These are phyloP conservation scores for Glaucopsyche alexis DNA, from an alignment of 2,888 invertebrate species.

Conservation along the genomic window DNA sequence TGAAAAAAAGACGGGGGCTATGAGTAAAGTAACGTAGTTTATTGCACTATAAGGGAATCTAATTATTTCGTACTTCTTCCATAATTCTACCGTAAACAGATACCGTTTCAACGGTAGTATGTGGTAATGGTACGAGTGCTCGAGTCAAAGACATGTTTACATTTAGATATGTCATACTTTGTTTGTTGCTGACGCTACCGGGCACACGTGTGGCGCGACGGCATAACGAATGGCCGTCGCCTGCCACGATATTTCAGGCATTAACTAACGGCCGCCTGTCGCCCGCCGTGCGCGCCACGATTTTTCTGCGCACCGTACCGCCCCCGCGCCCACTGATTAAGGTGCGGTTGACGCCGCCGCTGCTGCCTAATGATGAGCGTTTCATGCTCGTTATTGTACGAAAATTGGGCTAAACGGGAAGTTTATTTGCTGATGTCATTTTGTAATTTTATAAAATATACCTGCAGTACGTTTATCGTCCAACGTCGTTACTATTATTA, in stretches of 20 bases:
- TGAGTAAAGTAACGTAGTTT: too few relatives aligned
- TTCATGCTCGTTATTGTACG: neutral
- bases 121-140: too few relatives aligned
- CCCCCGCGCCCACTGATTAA: conserved; percentile 54
- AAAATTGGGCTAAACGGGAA: neutral
- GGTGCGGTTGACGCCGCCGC: conserved; percentile 63
- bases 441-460: neutral
- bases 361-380: conserved; percentile 30
- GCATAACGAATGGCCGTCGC: conserved; percentile 77
- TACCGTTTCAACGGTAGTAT: too few relatives aligned
- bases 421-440: neutral
- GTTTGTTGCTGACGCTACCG: conserved; percentile 54
- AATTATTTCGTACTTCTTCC: too few relatives aligned
- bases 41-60: too few relatives aligned
- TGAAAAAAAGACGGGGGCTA: too few relatives aligned
- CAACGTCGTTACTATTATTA: too few relatives aligned
- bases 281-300: conserved; percentile 67
- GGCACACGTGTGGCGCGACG: conserved; percentile 74
- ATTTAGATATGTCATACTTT: too few relatives aligned
- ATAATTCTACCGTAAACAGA: too few relatives aligned
- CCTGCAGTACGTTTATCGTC: too few relatives aligned
- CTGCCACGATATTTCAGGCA: conserved; percentile 77
- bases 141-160: too few relatives aligned
- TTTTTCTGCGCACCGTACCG: conserved; percentile 76
- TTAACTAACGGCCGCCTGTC: conserved; percentile 78